A percentile compares a stretch with the other conserved stretches of the same genome.
Evolutionary conservation across 1,140 invertebrate genomes (phyloP).

Genomic region (Heliconius hewitsoni): DNA sequence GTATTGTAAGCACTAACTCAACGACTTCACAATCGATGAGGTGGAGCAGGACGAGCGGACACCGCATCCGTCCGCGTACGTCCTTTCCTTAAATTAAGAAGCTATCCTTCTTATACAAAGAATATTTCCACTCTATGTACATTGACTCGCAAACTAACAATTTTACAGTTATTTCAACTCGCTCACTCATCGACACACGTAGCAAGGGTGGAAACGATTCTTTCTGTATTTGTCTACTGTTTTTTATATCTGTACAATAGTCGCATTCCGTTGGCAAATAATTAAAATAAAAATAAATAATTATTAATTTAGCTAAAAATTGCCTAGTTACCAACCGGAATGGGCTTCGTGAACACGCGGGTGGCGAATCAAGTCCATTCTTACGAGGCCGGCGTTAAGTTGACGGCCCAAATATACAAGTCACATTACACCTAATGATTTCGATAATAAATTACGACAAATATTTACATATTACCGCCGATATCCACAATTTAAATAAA

Average conservation of each 20-base stretch:
- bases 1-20: slow-evolving; percentile 48
- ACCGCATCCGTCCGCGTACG: slow-evolving; percentile 9
- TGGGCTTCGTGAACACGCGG: slow-evolving; percentile 79
- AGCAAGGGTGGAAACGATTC: slow-evolving; percentile 51
- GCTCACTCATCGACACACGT: slow-evolving; percentile 25
- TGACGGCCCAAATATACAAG: slow-evolving; percentile 58
- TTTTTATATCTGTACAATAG: slow-evolving; percentile 75
- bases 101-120: slow-evolving; percentile 49
- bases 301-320: slow-evolving; percentile 78
- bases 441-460: slow-evolving; percentile 76
- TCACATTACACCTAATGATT: slow-evolving; percentile 69
- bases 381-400: slow-evolving; percentile 62
- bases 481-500: slow-evolving; percentile 75
- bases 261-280: slow-evolving; percentile 79
- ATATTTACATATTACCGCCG: slow-evolving; percentile 76
- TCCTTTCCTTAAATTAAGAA: slow-evolving; percentile 39
- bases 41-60: slow-evolving; percentile 9
- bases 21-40: slow-evolving; percentile 46
- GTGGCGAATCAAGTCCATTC: slow-evolving; percentile 78
- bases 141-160: slow-evolving; percentile 29
- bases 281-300: slow-evolving; percentile 77
- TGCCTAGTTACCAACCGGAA: slow-evolving; percentile 79
- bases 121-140: slow-evolving; percentile 41
- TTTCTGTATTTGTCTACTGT: slow-evolving; percentile 66
- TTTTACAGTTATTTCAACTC: neutral